Evolutionary conservation across 2,113 vertebrate genomes (phyloP), one percentile per base, ranked within the genome.

Genomic region (Heterotis niloticus): DNA sequence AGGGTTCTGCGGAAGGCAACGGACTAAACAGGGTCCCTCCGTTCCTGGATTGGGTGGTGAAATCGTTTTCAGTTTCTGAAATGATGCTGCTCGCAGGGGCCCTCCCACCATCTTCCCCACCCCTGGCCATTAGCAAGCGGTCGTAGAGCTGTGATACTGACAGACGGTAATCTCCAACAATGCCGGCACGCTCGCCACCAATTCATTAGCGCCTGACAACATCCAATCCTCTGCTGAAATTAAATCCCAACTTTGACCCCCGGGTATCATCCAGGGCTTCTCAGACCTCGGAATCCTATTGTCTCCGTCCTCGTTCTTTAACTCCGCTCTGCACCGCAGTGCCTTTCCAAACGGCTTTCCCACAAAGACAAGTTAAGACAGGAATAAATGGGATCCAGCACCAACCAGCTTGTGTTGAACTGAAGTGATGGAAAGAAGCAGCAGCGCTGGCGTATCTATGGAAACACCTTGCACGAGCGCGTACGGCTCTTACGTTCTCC

Each of bases 141-240:
- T 73, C 74, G 16, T 72, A 77, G 79, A 81, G 81, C 77, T 65
- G 66, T 75, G 80, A 83, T 75, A 70, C 34, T 86, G 84, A 82
- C 81, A 82, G 84, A 73, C 81, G 82, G 78, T 83, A 82, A 84
- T 82, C 76, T 52, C 17, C 75, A 70, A 5, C 78, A 69, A 81
- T 71, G 76, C 70, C 17, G 73, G 65, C 82, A 68, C 67, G 79
- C 77, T 79, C 74, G 60, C 66, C 64, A 18, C 73, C 72, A 79
- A 83, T 82, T 84, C 80, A 84, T 86, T 83, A 80, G 79, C 66
- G 80, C 77, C 81, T 79, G 77, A 77, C 75, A 79, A 59, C 81
- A 77, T 84, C 79, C 74, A 62, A 60, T 78, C 34, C 74, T 75
- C 59, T 51, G 59, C 54, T 75, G 64, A 78, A 78, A 78, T 78